Evolutionary conservation across 2,797 vertebrate genomes (phyloP).

Genomic region (Nannoperca australis): DNA sequence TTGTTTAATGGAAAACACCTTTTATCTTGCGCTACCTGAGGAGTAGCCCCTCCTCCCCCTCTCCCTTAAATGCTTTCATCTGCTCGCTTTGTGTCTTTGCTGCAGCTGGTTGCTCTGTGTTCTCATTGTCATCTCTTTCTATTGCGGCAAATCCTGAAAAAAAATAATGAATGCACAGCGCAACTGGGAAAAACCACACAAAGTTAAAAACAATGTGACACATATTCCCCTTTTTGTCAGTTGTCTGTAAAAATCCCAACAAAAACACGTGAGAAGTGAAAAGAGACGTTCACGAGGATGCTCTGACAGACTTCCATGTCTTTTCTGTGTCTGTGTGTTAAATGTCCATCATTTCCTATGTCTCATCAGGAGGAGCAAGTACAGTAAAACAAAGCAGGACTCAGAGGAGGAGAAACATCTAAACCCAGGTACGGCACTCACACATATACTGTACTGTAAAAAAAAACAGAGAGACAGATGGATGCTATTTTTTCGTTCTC

Average conservation of each 20-base stretch:
- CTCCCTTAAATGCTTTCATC: constrained; percentile 76
- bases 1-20: constrained; percentile 82
- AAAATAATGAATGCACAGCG: constrained; percentile 16
- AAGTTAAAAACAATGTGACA: constrained; percentile 45
- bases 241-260: constrained; percentile 21
- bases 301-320: constrained; percentile 3
- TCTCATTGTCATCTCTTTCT: constrained; percentile 67
- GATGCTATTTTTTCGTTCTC: constrained; percentile 37
- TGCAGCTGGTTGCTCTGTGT: constrained; percentile 65
- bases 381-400: constrained; percentile 99
- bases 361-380: constrained; percentile 93
- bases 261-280: background rate
- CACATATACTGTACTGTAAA: background rate
- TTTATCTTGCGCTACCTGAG: constrained; percentile 84
- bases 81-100: constrained; percentile 54
- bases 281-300: background rate
- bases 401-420: constrained; percentile 98
- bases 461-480: constrained; percentile 7
- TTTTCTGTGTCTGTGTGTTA: constrained; percentile 11
- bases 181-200: constrained; percentile 9
- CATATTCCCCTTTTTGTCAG: constrained; percentile 10
- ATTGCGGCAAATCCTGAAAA: constrained; percentile 56
- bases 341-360: constrained; percentile 42
- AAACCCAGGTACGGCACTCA: constrained; percentile 90
- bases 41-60: constrained; percentile 58